Evolutionary conservation across 2,113 vertebrate species (phyloP).

Genomic region (Calonectris borealis): DNA sequence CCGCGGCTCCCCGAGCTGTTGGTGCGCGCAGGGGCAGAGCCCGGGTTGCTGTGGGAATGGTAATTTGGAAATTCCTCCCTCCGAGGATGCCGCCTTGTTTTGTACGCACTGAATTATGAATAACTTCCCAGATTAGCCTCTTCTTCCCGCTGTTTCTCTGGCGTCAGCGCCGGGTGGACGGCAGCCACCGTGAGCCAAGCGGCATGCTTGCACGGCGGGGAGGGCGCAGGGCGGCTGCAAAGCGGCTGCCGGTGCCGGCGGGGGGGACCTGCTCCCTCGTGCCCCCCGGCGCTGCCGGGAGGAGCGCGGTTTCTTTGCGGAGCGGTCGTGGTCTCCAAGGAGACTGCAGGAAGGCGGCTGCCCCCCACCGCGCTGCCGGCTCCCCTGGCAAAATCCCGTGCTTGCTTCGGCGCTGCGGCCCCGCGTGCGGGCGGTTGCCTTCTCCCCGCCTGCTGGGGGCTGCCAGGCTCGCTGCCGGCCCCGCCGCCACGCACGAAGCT

Average conservation of each 20-base stretch:
- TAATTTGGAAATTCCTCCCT: background rate
- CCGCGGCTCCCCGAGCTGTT: background rate
- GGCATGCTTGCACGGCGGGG: background rate
- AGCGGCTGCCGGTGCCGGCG: background rate
- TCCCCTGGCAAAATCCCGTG: background rate
- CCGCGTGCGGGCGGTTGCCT: fast-evolving
- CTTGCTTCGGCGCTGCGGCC: background rate
- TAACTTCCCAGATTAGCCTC: background rate
- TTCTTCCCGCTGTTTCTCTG: background rate
- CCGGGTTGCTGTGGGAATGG: background rate
- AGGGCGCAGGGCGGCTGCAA: background rate
- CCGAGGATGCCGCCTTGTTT: background rate
- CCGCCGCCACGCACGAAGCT: too few relatives aligned
- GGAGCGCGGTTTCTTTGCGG: background rate
- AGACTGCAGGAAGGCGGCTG: background rate
- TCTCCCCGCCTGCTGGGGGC: background rate
- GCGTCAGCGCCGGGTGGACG: fast-evolving
- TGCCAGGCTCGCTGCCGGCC: background rate
- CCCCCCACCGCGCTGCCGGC: background rate
- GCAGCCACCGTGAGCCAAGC: background rate
- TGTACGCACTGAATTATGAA: background rate
- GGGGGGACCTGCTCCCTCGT: background rate
- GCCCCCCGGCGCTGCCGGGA: background rate
- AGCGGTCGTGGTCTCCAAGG: background rate
- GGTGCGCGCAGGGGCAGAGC: background rate